Conservation (phyloP, 2,113 vertebrate species). For the Danionella cerebrum region DNA sequence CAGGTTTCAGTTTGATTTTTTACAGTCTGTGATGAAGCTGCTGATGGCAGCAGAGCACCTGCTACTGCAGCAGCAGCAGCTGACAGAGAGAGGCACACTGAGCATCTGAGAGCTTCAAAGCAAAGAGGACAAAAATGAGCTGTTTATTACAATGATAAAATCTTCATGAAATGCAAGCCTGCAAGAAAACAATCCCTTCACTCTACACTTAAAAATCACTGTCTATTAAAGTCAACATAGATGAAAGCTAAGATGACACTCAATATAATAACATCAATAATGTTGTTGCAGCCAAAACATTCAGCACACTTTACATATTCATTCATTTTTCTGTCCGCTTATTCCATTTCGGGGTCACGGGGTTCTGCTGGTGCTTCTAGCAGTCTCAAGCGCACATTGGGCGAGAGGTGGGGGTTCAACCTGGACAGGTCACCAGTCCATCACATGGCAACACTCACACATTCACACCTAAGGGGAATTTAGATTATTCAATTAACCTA, state of each 20-base stretch:
- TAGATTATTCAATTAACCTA: too few species aligned
- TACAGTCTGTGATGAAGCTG: slow-evolving; percentile 10
- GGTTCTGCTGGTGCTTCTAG: too few species aligned
- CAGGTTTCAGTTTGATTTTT: not conserved
- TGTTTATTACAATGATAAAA: not conserved
- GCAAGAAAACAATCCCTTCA: not conserved
- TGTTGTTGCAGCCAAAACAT: not conserved
- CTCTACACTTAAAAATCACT: not conserved
- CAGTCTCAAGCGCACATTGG: too few species aligned
- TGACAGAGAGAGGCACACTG: not conserved
- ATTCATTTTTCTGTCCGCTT: too few species aligned
- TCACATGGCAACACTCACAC: too few species aligned
- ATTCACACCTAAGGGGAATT: too few species aligned
- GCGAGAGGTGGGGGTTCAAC: too few species aligned
- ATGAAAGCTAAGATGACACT: not conserved
- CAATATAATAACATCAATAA: not conserved
- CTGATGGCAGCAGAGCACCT: slow-evolving; percentile 33
- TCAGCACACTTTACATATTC: too few species aligned
- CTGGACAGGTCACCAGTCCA: too few species aligned
- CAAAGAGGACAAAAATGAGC: not conserved
- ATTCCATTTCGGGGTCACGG: too few species aligned
- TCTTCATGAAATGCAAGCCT: not conserved
- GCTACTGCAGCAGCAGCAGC: not conserved
- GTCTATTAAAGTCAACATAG: not conserved
- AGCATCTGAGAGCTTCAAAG: not conserved